Percentiles rank a stretch among this genome's conserved stretches.
Conservation (phyloP, 1,140 invertebrate species). For the Orchestia grillus region DNA sequence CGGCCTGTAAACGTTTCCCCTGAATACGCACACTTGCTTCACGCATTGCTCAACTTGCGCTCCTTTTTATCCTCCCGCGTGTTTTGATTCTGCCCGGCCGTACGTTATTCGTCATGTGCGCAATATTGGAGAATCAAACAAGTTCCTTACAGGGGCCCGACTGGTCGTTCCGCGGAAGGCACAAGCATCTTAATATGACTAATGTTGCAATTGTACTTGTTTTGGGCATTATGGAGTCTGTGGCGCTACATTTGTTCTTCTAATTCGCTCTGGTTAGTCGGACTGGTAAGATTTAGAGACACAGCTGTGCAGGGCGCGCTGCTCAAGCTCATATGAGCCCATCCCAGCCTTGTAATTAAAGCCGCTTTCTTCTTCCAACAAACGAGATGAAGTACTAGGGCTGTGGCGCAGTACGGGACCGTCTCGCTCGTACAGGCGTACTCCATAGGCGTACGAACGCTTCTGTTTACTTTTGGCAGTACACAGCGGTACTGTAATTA, state of each 20-base stretch:
- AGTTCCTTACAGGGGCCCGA: neutral
- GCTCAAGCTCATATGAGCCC: conserved; percentile 41
- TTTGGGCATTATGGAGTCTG: conserved; percentile 50
- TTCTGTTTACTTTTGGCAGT: neutral
- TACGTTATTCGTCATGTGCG: neutral
- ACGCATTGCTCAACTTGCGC: neutral
- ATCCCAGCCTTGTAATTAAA: conserved; percentile 48
- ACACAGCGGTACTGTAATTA: neutral
- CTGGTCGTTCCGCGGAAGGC: neutral
- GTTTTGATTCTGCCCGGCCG: neutral
- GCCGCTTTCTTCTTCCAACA: conserved; percentile 40
- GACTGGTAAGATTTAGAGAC: conserved; percentile 50
- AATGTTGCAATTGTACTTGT: conserved; percentile 52
- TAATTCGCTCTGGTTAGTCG: conserved; percentile 27
- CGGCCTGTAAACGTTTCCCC: neutral
- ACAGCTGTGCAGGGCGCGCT: conserved; percentile 1
- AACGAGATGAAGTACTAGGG: conserved; percentile 14
- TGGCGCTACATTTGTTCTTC: conserved; percentile 52
- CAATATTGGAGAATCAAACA: conserved; percentile 1
- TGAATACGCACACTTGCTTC: neutral
- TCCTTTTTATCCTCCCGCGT: neutral
- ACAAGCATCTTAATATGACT: conserved; percentile 48
- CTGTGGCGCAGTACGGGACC: neutral
- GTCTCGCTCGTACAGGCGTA: neutral
- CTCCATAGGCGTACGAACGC: neutral